phyloP scores from a whole-genome alignment of 2,113 vertebrate species.

The Ictidomys tridecemlineatus region DNA sequence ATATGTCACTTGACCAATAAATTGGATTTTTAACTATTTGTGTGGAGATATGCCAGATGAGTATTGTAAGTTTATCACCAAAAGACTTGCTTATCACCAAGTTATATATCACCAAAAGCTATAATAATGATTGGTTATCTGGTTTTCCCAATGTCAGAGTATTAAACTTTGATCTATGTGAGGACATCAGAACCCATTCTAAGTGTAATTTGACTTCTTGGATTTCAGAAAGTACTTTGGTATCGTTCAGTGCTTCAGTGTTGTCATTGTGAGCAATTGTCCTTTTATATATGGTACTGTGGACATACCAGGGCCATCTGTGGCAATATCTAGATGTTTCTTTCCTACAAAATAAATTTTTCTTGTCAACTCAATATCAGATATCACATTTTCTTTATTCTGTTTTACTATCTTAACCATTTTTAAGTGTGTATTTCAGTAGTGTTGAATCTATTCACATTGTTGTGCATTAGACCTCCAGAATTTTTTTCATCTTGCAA shows the following conservation, averaged over 20 bases:
- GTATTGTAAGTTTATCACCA: slow-evolving; percentile 15
- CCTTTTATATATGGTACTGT: slow-evolving; percentile 59
- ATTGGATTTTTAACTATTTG: slow-evolving; percentile 56
- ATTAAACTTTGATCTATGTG: not conserved
- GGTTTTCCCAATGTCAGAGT: not conserved
- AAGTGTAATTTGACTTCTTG: slow-evolving; percentile 54
- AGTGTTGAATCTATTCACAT: slow-evolving; percentile 24
- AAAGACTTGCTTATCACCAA: slow-evolving; percentile 9
- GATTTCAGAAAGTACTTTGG: slow-evolving; percentile 60
- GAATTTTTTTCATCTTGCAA: not conserved
- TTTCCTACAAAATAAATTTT: slow-evolving; percentile 79
- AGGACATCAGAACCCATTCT: slow-evolving; percentile 35
- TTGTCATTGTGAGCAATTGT: slow-evolving; percentile 55
- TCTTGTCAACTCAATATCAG: slow-evolving; percentile 27
- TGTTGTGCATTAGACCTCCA: not conserved
- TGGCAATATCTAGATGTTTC: slow-evolving; percentile 71
- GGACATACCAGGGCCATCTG: slow-evolving; percentile 46
- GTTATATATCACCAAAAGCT: not conserved
- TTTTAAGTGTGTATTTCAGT: not conserved
- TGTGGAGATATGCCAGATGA: not conserved
- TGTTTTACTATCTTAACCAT: not conserved
- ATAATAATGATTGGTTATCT: not conserved
- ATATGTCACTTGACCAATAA: slow-evolving; percentile 53
- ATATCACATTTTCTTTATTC: not conserved
- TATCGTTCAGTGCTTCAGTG: slow-evolving; percentile 60